A percentile compares a stretch with the other conserved stretches of the same genome.
These are phyloP conservation scores for Nycticebus coucang DNA, from an alignment of 2,113 vertebrate species.

Conservation along the genomic window DNA sequence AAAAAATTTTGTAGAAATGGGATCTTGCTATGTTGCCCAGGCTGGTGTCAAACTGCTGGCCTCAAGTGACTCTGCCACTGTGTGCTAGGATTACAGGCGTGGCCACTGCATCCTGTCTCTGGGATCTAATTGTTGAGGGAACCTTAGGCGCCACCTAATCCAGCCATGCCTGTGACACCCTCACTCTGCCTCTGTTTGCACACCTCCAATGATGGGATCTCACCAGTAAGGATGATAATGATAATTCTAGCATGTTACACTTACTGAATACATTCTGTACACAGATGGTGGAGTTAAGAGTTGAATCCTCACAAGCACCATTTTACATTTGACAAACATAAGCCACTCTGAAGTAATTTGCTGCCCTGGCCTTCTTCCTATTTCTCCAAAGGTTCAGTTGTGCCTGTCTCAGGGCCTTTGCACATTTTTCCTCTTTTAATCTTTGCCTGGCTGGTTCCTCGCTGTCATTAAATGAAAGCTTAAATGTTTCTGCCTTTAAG, in stretches of 20 bases:
- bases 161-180: not conserved
- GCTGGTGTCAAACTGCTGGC: not conserved
- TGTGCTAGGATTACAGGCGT: too few relatives aligned
- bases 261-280: not conserved
- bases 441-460: not conserved
- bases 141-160: not conserved
- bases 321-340: not conserved
- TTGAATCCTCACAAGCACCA: not conserved
- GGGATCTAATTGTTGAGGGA: not conserved
- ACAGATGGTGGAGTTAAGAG: not conserved
- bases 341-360: not conserved
- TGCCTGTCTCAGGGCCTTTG: not conserved
- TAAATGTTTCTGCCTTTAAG: not conserved
- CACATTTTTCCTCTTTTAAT: not conserved
- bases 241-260: not conserved
- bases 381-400: not conserved
- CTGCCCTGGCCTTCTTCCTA: not conserved
- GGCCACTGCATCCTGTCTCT: too few relatives aligned
- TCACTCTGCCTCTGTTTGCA: not conserved
- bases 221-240: not conserved
- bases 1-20: too few relatives aligned
- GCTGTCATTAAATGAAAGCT: not conserved
- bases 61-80: not conserved
- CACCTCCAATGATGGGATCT: not conserved
- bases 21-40: not conserved